Evolutionary conservation across 2,113 vertebrate genomes (phyloP).

Genomic region (Helogale parvula): DNA sequence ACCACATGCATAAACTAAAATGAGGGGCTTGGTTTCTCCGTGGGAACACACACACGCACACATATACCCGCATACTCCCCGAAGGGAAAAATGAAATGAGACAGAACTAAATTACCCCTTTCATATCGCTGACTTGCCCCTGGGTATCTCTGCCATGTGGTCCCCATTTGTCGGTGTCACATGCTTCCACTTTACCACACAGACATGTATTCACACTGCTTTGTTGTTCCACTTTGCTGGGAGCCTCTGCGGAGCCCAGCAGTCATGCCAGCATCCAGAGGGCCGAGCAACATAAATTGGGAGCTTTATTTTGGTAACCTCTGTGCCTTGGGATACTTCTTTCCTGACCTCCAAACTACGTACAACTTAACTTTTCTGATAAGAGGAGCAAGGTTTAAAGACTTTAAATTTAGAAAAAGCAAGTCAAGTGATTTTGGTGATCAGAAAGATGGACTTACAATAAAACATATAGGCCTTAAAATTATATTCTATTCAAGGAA

Average conservation of each 20-base stretch:
- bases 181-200: constrained; percentile 74
- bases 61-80: background rate
- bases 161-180: constrained; percentile 74
- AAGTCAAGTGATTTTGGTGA: background rate
- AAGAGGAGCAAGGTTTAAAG: constrained; percentile 49
- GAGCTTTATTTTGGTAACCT: constrained; percentile 58
- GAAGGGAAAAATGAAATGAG: constrained; percentile 50
- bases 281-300: background rate
- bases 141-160: constrained; percentile 76
- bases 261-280: background rate
- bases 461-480: constrained; percentile 5
- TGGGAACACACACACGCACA: background rate
- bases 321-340: constrained; percentile 38
- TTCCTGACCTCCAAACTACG: constrained; percentile 23
- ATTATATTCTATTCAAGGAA: constrained; percentile 1
- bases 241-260: background rate
- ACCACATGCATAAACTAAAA: background rate
- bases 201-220: background rate
- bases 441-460: background rate
- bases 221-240: constrained; percentile 37
- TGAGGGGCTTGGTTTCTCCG: background rate
- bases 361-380: constrained; percentile 25
- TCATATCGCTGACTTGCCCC: constrained; percentile 72
- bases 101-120: constrained; percentile 77
- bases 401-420: background rate